Evolutionary conservation across 2,888 invertebrate genomes (phyloP).

Genomic region (Colletes collaris): DNA sequence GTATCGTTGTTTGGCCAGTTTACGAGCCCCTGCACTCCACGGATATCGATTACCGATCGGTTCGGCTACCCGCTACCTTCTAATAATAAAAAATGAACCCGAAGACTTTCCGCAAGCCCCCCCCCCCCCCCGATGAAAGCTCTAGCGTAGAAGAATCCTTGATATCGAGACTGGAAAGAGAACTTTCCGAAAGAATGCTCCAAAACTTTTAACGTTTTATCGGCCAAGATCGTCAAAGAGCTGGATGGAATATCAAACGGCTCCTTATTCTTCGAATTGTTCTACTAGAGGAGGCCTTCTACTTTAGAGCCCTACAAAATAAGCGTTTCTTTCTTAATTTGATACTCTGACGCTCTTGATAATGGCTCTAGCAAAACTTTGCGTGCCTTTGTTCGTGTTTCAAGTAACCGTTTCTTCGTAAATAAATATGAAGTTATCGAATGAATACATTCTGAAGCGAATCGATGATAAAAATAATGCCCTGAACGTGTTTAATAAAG

Average conservation of each 20-base stretch:
- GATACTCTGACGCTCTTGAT: no score
- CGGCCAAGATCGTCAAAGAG: background rate
- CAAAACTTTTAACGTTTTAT: conserved; percentile 17
- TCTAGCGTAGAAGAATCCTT: conserved; percentile 45
- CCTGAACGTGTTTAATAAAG: no score
- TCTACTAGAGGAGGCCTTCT: background rate
- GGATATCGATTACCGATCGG: conserved; percentile 67
- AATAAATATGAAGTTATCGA: no score
- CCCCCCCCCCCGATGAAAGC: conserved; percentile 20
- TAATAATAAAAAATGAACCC: conserved; percentile 67
- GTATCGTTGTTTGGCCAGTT: conserved; percentile 68
- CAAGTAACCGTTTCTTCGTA: no score
- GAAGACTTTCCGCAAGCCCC: conserved; percentile 54
- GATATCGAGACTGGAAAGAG: conserved; percentile 15
- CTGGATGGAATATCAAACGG: conserved; percentile 2
- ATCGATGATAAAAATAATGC: no score
- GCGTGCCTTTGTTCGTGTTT: background rate
- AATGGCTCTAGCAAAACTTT: no score
- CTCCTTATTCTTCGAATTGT: background rate
- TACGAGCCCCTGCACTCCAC: conserved; percentile 59
- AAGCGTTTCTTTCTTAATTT: no score
- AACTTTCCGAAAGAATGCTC: conserved; percentile 25
- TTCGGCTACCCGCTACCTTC: conserved; percentile 54
- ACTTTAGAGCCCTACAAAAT: no score
- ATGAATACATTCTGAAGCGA: no score